A percentile compares a stretch with the other conserved stretches of the same genome.
Conservation (phyloP, 2,888 invertebrate genomes). For the Aromia moschata region DNA sequence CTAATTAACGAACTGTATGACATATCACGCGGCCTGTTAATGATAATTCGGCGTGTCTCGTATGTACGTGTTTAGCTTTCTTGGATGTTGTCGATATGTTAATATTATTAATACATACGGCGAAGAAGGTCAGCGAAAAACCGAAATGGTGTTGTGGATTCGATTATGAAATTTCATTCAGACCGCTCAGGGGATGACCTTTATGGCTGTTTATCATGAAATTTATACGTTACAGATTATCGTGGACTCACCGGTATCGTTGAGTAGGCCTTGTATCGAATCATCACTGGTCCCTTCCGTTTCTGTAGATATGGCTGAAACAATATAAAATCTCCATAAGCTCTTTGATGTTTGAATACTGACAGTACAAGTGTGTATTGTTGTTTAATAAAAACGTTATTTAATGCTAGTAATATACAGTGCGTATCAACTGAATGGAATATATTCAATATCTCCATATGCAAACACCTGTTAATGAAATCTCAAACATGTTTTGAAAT, state of each 20-base stretch:
- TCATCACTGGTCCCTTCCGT: conserved; percentile 69
- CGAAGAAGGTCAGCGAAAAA: conserved; percentile 14
- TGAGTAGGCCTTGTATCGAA: conserved; percentile 69
- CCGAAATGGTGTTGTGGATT: conserved; percentile 8
- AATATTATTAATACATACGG: conserved; percentile 5
- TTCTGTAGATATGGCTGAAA: conserved; percentile 20
- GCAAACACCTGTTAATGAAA: no score
- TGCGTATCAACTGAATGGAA: no score
- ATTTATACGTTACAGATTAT: not conserved
- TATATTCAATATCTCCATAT: no score
- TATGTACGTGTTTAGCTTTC: no score
- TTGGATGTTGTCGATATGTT: conserved; percentile 1
- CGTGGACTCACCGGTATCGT: conserved; percentile 68
- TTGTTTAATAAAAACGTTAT: no score
- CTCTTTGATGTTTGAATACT: no score
- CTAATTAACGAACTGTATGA: not conserved
- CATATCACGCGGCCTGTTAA: not conserved
- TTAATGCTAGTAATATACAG: no score
- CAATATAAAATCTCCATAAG: no score
- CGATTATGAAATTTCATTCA: conserved; percentile 8
- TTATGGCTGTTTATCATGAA: conserved; percentile 4
- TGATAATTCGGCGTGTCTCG: no score
- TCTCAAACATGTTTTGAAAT: no score
- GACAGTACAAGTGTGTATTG: no score
- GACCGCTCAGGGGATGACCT: conserved; percentile 10